A percentile compares a stretch with the other conserved stretches of the same genome.
phyloP scores from a whole-genome alignment of 2,797 vertebrate species.

The Enteromius paludinosus region DNA sequence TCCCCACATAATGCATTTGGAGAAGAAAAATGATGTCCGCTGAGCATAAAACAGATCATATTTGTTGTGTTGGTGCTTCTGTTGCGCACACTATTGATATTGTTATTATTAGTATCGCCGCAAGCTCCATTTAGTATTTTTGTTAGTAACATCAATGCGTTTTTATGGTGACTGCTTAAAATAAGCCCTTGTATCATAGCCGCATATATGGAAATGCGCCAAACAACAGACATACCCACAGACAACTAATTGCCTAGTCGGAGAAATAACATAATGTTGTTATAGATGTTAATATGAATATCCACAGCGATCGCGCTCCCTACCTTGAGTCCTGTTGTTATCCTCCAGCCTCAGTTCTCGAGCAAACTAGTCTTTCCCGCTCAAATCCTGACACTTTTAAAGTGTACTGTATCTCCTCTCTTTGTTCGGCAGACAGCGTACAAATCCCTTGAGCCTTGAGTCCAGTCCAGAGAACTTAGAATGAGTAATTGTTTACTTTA shows the following conservation, averaged over 20 bases:
- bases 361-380: not conserved
- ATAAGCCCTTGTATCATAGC: conserved; percentile 12
- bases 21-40: conserved; percentile 65
- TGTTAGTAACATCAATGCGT: not conserved
- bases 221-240: conserved; percentile 27
- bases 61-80: conserved; percentile 58
- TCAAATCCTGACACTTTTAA: conserved; percentile 11
- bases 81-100: conserved; percentile 32
- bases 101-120: conserved; percentile 47
- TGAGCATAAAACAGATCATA: conserved; percentile 57
- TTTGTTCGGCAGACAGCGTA: conserved; percentile 42
- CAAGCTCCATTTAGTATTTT: conserved; percentile 23
- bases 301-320: not conserved
- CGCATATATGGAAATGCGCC: conserved; percentile 7
- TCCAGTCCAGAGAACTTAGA: conserved; percentile 49
- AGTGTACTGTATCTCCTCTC: conserved; percentile 39
- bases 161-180: conserved; percentile 21
- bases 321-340: conserved; percentile 18
- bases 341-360: not conserved
- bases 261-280: conserved; percentile 25
- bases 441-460: conserved; percentile 36
- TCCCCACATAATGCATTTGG: conserved; percentile 62
- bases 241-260: conserved; percentile 32
- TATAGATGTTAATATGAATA: not conserved
- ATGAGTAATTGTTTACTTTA: conserved; percentile 56